phyloP scores from a whole-genome alignment of 1,140 invertebrate genomes.

The Drosophila watanabei region DNA sequence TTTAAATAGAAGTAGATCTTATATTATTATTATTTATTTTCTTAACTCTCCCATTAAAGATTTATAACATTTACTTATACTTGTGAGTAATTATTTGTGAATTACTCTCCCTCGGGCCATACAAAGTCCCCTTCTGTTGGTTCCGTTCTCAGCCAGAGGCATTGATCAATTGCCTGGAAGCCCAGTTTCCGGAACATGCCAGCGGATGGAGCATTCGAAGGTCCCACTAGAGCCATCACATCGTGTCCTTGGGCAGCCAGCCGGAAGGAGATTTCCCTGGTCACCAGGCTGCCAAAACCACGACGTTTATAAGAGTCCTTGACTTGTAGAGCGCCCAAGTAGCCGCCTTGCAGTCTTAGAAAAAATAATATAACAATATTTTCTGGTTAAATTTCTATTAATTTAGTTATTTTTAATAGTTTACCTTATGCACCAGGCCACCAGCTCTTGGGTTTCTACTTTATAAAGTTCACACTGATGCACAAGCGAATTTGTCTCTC shows the following conservation, averaged over 20 bases:
- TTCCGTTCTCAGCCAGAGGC: conserved; percentile 63
- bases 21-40: too few species aligned
- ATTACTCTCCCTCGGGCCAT: conserved; percentile 65
- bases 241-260: conserved; percentile 77
- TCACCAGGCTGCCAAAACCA: conserved; percentile 82
- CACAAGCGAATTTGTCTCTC: conserved; percentile 70
- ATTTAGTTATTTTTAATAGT: too few species aligned
- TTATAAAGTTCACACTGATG: conserved; percentile 63
- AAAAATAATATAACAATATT: neutral
- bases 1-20: too few species aligned
- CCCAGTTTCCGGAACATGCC: conserved; percentile 81
- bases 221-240: conserved; percentile 74
- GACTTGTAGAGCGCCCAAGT: conserved; percentile 83
- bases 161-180: conserved; percentile 71
- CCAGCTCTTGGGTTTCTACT: conserved; percentile 43
- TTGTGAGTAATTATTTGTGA: neutral
- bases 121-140: conserved; percentile 27
- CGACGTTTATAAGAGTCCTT: conserved; percentile 66
- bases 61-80: too few species aligned
- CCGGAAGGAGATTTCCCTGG: conserved; percentile 64
- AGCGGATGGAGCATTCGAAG: conserved; percentile 66
- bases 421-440: conserved; percentile 81
- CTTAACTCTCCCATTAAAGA: too few species aligned
- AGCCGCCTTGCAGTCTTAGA: conserved; percentile 73
- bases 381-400: neutral